A percentile compares a stretch with the other conserved stretches of the same genome.
Evolutionary conservation across 2,888 invertebrate species (phyloP).

Genomic region (Thymelicus lineola): DNA sequence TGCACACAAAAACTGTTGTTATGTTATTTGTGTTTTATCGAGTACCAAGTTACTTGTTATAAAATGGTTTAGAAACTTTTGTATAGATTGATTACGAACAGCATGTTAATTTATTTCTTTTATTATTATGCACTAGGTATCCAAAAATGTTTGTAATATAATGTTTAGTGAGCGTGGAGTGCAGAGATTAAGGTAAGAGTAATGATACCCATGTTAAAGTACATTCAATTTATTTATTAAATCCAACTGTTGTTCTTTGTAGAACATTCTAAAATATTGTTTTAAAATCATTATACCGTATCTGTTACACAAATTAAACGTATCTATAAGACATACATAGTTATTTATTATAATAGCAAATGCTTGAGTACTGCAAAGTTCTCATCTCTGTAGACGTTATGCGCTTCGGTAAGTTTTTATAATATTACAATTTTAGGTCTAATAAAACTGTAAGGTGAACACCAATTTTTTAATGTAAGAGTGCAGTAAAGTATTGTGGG

Average conservation of each 20-base stretch:
- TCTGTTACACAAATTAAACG: background rate
- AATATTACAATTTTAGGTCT: constrained; percentile 10
- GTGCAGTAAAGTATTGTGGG: constrained; percentile 36
- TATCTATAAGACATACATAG: background rate
- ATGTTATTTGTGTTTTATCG: constrained; percentile 4
- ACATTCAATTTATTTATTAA: constrained; percentile 8
- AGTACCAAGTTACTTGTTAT: constrained; percentile 19
- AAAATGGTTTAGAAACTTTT: constrained; percentile 11
- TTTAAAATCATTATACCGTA: too few species aligned
- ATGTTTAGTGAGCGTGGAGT: background rate
- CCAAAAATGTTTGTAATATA: constrained; percentile 40
- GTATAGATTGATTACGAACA: constrained; percentile 21
- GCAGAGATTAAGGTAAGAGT: background rate
- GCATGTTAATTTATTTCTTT: constrained; percentile 35
- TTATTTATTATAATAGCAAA: background rate
- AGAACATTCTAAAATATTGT: too few species aligned
- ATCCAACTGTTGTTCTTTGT: background rate
- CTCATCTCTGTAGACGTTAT: constrained; percentile 12
- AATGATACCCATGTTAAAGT: background rate
- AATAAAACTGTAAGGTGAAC: constrained; percentile 62
- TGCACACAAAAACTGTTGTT: constrained; percentile 3
- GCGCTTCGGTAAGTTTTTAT: constrained; percentile 1
- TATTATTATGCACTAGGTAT: constrained; percentile 42
- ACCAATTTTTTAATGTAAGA: constrained; percentile 60
- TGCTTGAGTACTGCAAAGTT: background rate